Evolutionary conservation across 2,888 invertebrate genomes (phyloP).

Genomic region (Cordylochernes scorpioides): DNA sequence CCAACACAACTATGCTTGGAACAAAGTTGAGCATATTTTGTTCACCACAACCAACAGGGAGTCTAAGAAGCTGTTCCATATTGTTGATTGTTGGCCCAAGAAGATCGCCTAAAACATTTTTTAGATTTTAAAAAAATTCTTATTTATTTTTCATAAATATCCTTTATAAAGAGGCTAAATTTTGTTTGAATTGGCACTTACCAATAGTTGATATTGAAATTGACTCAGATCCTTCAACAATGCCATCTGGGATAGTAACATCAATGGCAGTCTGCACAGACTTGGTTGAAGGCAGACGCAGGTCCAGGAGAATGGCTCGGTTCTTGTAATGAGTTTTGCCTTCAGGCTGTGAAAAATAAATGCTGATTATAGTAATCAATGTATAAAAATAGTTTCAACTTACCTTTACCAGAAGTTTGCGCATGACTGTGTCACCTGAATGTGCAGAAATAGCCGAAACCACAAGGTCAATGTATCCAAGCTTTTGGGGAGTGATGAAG

Average conservation of each 20-base stretch:
- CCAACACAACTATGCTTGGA: constrained; percentile 22
- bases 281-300: constrained; percentile 23
- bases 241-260: constrained; percentile 43
- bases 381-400: background rate
- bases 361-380: constrained; percentile 1
- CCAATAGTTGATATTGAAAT: constrained; percentile 44
- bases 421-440: constrained; percentile 25
- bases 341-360: constrained; percentile 31
- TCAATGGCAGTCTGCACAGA: constrained; percentile 33
- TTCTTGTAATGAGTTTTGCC: constrained; percentile 47
- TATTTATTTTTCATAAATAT: background rate
- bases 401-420: constrained; percentile 22
- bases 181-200: constrained; percentile 18
- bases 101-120: constrained; percentile 20
- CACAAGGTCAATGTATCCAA: constrained; percentile 23
- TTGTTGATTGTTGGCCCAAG: constrained; percentile 22
- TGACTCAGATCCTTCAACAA: constrained; percentile 40
- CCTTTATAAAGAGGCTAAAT: background rate
- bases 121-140: background rate
- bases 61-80: constrained; percentile 20
- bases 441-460: constrained; percentile 19
- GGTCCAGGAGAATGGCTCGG: constrained; percentile 43
- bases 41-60: constrained; percentile 26
- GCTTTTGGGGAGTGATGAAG: constrained; percentile 24
- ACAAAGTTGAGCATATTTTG: constrained; percentile 25